Evolutionary conservation across 2,797 vertebrate genomes (phyloP).

Genomic region (Lepilemur septentrionalis): DNA sequence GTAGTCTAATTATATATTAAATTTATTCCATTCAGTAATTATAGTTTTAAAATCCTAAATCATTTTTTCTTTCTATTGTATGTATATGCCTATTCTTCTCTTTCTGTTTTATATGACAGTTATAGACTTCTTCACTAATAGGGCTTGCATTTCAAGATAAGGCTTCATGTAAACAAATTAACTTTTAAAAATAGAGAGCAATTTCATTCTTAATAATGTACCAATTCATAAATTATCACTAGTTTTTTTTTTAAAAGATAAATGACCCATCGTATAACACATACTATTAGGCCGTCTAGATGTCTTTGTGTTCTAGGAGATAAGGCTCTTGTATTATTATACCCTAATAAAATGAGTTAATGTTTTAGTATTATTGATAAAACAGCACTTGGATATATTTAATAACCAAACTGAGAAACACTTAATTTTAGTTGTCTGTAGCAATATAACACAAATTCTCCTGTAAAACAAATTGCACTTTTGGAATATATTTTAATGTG

Average conservation of each 20-base stretch:
- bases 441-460: constrained; percentile 88
- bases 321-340: constrained; percentile 90
- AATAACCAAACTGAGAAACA: constrained; percentile 88
- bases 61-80: constrained; percentile 80
- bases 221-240: constrained; percentile 89
- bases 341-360: constrained; percentile 87
- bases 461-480: constrained; percentile 90
- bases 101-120: constrained; percentile 82
- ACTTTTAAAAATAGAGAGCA: constrained; percentile 86
- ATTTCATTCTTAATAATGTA: constrained; percentile 86
- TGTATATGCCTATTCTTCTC: constrained; percentile 77
- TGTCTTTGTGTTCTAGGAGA: constrained; percentile 91
- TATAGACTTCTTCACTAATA: constrained; percentile 83
- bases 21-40: constrained; percentile 22
- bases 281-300: constrained; percentile 85
- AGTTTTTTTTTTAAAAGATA: constrained; percentile 88
- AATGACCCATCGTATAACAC: constrained; percentile 90
- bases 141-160: constrained; percentile 88
- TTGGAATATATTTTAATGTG: constrained; percentile 91
- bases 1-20: constrained; percentile 46
- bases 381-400: constrained; percentile 88
- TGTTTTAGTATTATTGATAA: constrained; percentile 89
- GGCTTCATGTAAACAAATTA: constrained; percentile 88
- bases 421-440: constrained; percentile 88
- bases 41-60: constrained; percentile 78